Conservation (phyloP, 2,113 vertebrate species). For the Cyphotilapia sp. region DNA sequence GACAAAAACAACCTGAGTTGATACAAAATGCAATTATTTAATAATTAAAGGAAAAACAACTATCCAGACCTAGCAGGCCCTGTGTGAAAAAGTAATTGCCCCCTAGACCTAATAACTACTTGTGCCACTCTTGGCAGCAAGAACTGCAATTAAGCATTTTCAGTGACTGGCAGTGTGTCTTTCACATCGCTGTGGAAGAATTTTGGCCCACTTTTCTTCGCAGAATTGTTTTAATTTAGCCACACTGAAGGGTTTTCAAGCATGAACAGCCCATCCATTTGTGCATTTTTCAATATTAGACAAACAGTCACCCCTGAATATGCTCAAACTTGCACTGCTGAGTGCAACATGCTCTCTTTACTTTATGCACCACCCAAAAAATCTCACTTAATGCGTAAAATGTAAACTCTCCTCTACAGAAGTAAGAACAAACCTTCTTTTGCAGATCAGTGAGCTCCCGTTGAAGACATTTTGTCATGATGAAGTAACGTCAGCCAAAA, state of each 20-base stretch:
- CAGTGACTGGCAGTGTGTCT: not conserved
- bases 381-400: not conserved
- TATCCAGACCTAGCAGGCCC: not conserved
- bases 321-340: not conserved
- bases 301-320: not conserved
- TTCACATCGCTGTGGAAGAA: not conserved
- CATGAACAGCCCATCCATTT: not conserved
- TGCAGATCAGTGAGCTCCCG: slow-evolving; percentile 44
- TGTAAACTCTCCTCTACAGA: not conserved
- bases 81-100: not conserved
- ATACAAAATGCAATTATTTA: not conserved
- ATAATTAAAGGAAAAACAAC: not conserved
- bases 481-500: slow-evolving; percentile 1
- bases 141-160: not conserved
- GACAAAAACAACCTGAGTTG: not conserved
- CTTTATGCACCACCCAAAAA: not conserved
- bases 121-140: not conserved
- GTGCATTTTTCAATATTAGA: not conserved
- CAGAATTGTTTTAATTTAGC: not conserved
- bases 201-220: not conserved
- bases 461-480: slow-evolving; percentile 43
- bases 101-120: not conserved
- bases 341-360: not conserved
- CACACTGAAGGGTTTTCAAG: not conserved
- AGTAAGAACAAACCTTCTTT: slow-evolving; percentile 54